Evolutionary conservation across 2,888 invertebrate species (phyloP).

Genomic region (Eupelmus urozonus): DNA sequence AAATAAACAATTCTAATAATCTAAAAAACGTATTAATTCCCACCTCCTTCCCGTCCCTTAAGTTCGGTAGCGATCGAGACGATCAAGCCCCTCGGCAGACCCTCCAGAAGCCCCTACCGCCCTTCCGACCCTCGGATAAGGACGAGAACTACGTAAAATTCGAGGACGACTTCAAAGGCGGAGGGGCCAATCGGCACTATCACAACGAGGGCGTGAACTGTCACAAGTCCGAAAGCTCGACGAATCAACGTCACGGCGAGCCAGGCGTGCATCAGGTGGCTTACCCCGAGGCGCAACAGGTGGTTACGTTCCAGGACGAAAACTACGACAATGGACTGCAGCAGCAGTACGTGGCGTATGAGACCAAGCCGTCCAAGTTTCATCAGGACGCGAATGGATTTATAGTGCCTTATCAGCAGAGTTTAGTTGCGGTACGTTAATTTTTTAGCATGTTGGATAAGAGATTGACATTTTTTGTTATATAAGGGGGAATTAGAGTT

Average conservation of each 20-base stretch:
- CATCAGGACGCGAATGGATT: constrained; percentile 9
- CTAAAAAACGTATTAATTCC: too few species aligned
- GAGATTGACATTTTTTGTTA: too few species aligned
- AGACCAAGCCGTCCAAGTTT: constrained; percentile 46
- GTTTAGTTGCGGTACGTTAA: constrained; percentile 2
- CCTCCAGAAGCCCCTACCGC: neutral
- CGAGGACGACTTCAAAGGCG: constrained; percentile 17
- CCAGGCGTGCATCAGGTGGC: neutral
- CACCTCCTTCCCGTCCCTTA: too few species aligned
- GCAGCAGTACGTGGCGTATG: constrained; percentile 38
- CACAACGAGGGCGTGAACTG: neutral
- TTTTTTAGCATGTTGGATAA: too few species aligned
- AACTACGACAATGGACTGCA: constrained; percentile 31
- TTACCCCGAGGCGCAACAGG: neutral
- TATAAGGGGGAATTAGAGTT: too few species aligned
- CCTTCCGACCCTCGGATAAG: constrained; percentile 4
- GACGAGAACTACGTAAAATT: constrained; percentile 46
- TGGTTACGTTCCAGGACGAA: constrained; percentile 1
- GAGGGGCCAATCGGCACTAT: neutral
- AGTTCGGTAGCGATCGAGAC: constrained; percentile 29
- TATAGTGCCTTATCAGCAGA: constrained; percentile 10
- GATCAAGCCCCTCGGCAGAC: neutral
- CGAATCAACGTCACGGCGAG: constrained; percentile 27
- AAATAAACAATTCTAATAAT: too few species aligned
- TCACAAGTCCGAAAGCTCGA: neutral